Base-by-base conservation (phyloP, 2,113 vertebrate genomes). In the Eretmochelys imbricata region DNA sequence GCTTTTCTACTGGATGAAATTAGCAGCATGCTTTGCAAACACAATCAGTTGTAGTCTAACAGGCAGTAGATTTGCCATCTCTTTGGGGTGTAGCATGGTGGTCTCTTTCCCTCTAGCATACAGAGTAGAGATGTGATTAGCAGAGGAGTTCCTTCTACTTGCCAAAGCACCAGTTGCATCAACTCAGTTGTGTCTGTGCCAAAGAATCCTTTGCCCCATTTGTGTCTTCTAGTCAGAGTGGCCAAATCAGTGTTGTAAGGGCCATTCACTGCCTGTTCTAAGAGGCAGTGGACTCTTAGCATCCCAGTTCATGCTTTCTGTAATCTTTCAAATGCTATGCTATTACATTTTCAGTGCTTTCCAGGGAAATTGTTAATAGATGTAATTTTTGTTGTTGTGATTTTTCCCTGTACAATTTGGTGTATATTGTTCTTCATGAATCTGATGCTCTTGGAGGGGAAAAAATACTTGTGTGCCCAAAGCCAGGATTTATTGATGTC, bases 1-100 rank as follows among this genome's bases (percentile, higher is more conserved):
- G 87, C 46, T 12, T 69, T 94, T n/a, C 42, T 48, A 29, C 62
- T 91, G 89, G 88, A 92, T 91, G 84, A 95, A 88, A 87, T 95
- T 93, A 94, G 84, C 81, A 85, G 6, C 7, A 9, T 78, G 65
- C 72, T 49, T 50, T 85, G 76, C 82, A 84, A 62, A 89, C 17
- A 35, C 62, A 4, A 38, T 24, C 91, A 80, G 42, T 54, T 84
- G n/a, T 4, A 48, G 87, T 3, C 16, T 57, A n/a, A 69, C 62
- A 10, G 17, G n/a, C 79, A 53, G 62, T 27, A 92, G 86, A 51
- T 2, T 3, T 8, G 1, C 25, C 27, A 22, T 57, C 51, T 49
- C 80, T 85, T 85, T 46, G 54, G 50, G 8, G 86, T 46, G 3
- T 12, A 0, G 1, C 38, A 31, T 0, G 1, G 35, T 35, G 14